These are phyloP conservation scores for Cantharis flavilabris DNA, from an alignment of 2,888 invertebrate species.

Conservation along the genomic window DNA sequence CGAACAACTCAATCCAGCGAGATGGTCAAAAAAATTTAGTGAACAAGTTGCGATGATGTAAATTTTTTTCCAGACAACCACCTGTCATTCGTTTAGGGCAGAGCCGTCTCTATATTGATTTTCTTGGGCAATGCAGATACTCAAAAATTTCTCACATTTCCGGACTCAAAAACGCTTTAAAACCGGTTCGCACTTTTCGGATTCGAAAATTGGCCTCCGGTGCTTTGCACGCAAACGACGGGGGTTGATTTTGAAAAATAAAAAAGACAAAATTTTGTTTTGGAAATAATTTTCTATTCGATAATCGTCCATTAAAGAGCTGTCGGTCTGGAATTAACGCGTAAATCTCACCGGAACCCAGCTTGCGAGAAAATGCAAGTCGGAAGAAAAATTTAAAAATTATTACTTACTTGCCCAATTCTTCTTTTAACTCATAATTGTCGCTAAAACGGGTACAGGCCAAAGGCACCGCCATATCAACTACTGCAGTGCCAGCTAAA, in stretches of 20 bases:
- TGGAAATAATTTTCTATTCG: slow-evolving; percentile 39
- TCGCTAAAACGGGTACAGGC: slow-evolving; percentile 98
- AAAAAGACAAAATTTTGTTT: slow-evolving; percentile 38
- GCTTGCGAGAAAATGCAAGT: slow-evolving; percentile 24
- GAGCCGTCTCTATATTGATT: slow-evolving; percentile 55
- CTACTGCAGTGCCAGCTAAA: slow-evolving; percentile 47
- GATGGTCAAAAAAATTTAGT: not conserved
- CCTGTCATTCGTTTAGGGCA: slow-evolving; percentile 54
- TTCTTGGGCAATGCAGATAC: slow-evolving; percentile 58
- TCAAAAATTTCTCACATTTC: slow-evolving; percentile 45
- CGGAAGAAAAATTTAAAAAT: slow-evolving; percentile 33
- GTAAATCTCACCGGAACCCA: slow-evolving; percentile 17
- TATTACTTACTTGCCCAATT: slow-evolving; percentile 94
- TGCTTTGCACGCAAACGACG: not conserved
- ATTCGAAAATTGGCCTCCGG: not conserved
- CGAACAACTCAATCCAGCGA: not conserved
- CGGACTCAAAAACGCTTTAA: not conserved
- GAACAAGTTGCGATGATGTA: slow-evolving; percentile 5
- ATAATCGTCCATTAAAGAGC: slow-evolving; percentile 41
- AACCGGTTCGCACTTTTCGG: not conserved
- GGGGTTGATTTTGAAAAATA: not conserved
- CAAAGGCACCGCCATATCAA: slow-evolving; percentile 82
- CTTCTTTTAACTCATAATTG: slow-evolving; percentile 99
- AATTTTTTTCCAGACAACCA: slow-evolving; percentile 48
- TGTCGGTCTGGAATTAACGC: slow-evolving; percentile 35